These are phyloP conservation scores for Tanypteryx hageni DNA, from an alignment of 2,888 invertebrate species.

Conservation along the genomic window DNA sequence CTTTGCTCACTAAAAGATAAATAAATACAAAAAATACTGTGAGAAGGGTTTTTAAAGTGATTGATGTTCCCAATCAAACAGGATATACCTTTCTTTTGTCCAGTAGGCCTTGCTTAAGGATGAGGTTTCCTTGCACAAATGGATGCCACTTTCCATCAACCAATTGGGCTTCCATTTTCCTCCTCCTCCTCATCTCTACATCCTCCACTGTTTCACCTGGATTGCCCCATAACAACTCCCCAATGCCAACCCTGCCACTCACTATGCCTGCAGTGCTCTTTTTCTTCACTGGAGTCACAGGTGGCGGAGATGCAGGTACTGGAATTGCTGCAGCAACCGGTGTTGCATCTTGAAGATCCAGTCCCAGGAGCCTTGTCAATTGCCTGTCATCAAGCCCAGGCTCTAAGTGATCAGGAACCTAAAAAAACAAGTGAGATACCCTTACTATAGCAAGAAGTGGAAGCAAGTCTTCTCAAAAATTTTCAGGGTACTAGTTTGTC, in stretches of 20 bases:
- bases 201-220: conserved; percentile 38
- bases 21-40: too few relatives aligned
- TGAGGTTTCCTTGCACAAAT: conserved; percentile 93
- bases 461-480: too few relatives aligned
- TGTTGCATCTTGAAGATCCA: conserved; percentile 79
- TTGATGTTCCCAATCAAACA: too few relatives aligned
- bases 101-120: conserved; percentile 94
- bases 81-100: conserved; percentile 89
- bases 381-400: conserved; percentile 92
- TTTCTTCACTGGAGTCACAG: conserved; percentile 53
- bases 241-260: conserved; percentile 27
- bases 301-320: conserved; percentile 25
- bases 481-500: too few relatives aligned
- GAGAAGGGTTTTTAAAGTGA: too few relatives aligned
- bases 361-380: conserved; percentile 85
- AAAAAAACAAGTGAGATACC: neutral
- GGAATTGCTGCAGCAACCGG: neutral
- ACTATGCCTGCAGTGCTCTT: conserved; percentile 52
- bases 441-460: too few relatives aligned
- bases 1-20: too few relatives aligned
- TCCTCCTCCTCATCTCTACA: neutral
- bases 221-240: conserved; percentile 33
- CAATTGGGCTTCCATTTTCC: conserved; percentile 58
- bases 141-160: conserved; percentile 82
- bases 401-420: conserved; percentile 86